Evolutionary conservation across 2,797 vertebrate species (phyloP), one percentile per base, ranked within the genome.

Genomic region (Notolabrus celidotus): DNA sequence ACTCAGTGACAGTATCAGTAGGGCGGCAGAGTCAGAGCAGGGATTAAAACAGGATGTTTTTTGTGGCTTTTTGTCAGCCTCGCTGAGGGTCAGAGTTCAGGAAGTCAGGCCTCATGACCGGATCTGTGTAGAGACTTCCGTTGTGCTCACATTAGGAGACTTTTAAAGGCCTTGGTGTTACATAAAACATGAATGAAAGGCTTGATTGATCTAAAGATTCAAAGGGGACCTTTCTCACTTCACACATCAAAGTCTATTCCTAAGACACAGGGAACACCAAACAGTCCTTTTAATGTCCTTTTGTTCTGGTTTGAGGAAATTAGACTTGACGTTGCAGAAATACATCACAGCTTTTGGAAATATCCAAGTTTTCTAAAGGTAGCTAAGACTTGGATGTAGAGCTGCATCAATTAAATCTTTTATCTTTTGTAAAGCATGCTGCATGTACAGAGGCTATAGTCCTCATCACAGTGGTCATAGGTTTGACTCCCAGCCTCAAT

Each of bases 31-130:
- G 59, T 67, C 15, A 11, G 33, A 3, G 31, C 47, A 17, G 41
- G 71, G 62, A 77, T 68, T 70, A 15, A 67, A 77, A 80, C 86
- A 82, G 88, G 83, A 86, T 73, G 82, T 79, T 57, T 29, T 73
- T 57, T 53, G 62, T 41, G 33, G 17, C 43, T 49, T 58, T 50
- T 25, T 22, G 45, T 36, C 69, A 57, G 59, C 58, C 65, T 53
- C 19, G 0, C 0, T 5, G 7, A 45, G 52, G 81, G 83, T 85
- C 78, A 77, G 42, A 77, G 82, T 80, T 86, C 80, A 84, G 64
- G 58, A 63, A 56, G 81, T 23, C 45, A 23, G 39, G 50, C 56
- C 67, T 53, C 42, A 17, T 55, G 68, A 56, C 49, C n/a, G 36
- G 58, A 70, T 74, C 45, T 25, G 10, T n/a, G 42, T 11, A 42